Evolutionary conservation across 2,113 vertebrate species (phyloP), one percentile per base, ranked within the genome.

Genomic region (Boulengeromyrus knoepffleri): DNA sequence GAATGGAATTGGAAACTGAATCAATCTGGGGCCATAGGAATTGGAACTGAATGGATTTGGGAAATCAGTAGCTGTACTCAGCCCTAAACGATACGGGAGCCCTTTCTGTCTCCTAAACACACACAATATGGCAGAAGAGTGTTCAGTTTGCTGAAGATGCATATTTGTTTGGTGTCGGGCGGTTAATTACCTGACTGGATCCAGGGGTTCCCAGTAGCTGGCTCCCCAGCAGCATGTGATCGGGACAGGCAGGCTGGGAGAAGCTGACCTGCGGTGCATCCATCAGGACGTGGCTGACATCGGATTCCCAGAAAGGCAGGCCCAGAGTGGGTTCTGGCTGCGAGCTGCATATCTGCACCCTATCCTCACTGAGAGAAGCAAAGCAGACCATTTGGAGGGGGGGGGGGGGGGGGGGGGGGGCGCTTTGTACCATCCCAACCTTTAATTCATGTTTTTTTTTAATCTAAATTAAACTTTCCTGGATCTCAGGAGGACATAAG

Each of bases 211-310:
- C 96, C 2, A 99, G 92, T 39, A 99, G 94, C 49, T 99, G 98
- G 92, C 97, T 99, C 42, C 97, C 97, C 74, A 99, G 93, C 89
- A 99, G 93, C 98, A 99, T 99, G 94, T 99, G 97, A 87, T 99
- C 98, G 0, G 97, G 97, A 91, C 97, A 97, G 66, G 97, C 93
- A 0, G 99, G 99, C 92, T 99, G 99, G 0, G 98, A 99, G 94
- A 99, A 99, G 94, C 98, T 99, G 94, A 98, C 97, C 12, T 97
- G 97, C 92, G 95, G 96, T 50, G 96, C 96, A 1, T 97, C 94
- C 1, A 94, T 93, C 31, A 39, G 87, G 17, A 88, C n/a, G 90
- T 96, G 95, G 17, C 91, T 94, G 27, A 93, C 92, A 1, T 95
- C 93, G 0, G 95, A 89, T 45, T 99, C 98, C 97, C 96, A 97